Conservation (phyloP, 1,140 invertebrate species). For the Propsilocerus akamusi region DNA sequence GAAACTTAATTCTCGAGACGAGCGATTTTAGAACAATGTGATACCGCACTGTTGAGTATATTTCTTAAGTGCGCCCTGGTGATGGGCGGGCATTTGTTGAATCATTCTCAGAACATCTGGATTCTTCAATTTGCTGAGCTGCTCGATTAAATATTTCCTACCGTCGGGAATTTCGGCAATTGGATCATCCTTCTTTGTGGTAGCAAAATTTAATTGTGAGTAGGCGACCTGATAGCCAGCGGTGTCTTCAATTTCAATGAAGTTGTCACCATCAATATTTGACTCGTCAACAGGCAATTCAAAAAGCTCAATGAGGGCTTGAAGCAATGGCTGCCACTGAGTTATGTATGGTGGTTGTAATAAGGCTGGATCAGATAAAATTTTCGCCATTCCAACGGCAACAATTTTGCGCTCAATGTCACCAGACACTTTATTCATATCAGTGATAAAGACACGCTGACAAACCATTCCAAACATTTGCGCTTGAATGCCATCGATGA, state of each 20-base stretch:
- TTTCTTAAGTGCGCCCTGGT: conserved; percentile 19
- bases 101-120: conserved; percentile 33
- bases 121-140: conserved; percentile 36
- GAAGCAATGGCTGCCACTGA: conserved; percentile 30
- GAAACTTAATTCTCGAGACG: no score
- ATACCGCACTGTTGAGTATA: conserved; percentile 20
- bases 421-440: conserved; percentile 72
- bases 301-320: conserved; percentile 67
- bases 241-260: conserved; percentile 69
- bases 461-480: conserved; percentile 90
- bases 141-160: conserved; percentile 46
- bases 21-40: conserved; percentile 11
- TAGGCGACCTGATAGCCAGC: conserved; percentile 78
- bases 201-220: conserved; percentile 71
- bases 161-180: conserved; percentile 39
- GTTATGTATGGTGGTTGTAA: conserved; percentile 13
- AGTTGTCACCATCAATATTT: conserved; percentile 63
- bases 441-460: conserved; percentile 68
- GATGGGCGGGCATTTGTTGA: conserved; percentile 12
- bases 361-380: conserved; percentile 56
- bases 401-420: conserved; percentile 71
- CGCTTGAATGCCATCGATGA: conserved; percentile 72
- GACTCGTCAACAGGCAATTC: conserved; percentile 73
- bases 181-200: conserved; percentile 51
- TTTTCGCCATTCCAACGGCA: conserved; percentile 69